Conservation (phyloP, 2,888 invertebrate species). For the Unio pictorum region DNA sequence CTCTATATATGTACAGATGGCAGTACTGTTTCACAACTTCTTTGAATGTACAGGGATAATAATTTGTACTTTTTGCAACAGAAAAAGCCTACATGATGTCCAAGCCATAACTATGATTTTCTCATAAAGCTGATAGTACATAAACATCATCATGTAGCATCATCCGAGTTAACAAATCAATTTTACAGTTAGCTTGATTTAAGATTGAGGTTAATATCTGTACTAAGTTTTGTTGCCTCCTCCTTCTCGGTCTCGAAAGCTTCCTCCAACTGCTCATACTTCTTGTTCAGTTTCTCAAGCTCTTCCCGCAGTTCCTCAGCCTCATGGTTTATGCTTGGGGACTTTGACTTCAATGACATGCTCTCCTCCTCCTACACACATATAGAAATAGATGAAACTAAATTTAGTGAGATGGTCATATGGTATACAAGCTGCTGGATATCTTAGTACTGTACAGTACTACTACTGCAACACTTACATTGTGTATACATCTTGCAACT, state of each 20-base stretch:
- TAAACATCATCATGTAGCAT: background rate
- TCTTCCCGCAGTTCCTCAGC: constrained; percentile 58
- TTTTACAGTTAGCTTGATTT: background rate
- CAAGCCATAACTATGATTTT: no score
- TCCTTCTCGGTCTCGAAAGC: constrained; percentile 51
- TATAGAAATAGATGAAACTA: background rate
- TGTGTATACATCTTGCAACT: no score
- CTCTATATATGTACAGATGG: no score
- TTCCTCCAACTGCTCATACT: constrained; percentile 50
- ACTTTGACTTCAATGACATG: constrained; percentile 31
- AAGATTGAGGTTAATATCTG: background rate
- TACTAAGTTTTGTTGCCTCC: constrained; percentile 48
- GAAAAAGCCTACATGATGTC: no score
- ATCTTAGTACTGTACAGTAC: no score
- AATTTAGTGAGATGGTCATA: background rate
- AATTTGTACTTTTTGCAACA: no score
- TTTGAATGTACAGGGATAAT: no score
- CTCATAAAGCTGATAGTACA: no score
- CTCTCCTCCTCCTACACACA: constrained; percentile 34
- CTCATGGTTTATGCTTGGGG: constrained; percentile 49
- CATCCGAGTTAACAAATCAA: background rate
- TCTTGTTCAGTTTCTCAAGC: constrained; percentile 47
- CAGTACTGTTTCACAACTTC: no score
- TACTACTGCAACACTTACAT: no score
- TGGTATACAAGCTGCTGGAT: no score